Evolutionary conservation across 37 sponge, comb jelly and placozoan species (phyloP).

Genomic region (Cliona cf. orientalis): DNA sequence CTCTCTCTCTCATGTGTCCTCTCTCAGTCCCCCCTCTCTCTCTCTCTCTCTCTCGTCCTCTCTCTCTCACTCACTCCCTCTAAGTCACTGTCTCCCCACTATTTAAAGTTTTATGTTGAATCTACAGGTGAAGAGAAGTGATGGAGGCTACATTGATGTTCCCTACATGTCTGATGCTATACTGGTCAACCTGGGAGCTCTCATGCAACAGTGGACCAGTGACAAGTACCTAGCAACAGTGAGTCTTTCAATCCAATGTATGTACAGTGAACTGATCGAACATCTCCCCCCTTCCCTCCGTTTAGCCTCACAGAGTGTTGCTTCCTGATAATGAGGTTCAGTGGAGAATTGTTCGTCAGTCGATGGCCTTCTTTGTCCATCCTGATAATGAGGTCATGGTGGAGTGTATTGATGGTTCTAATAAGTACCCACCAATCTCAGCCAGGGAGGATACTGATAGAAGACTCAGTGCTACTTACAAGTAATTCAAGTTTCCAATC

Average conservation of each 20-base stretch:
- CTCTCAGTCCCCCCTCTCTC: too few relatives aligned
- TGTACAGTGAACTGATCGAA: background rate
- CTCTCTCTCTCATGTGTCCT: too few relatives aligned
- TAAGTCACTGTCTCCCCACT: too few relatives aligned
- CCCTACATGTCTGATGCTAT: constrained; percentile 55
- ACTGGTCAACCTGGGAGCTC: constrained; percentile 76
- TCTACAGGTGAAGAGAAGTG: constrained; percentile 38
- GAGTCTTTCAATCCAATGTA: background rate
- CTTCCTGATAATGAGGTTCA: constrained; percentile 49
- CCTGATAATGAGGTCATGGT: constrained; percentile 69
- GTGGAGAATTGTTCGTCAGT: constrained; percentile 36
- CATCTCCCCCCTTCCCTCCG: background rate
- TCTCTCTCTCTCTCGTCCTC: too few relatives aligned
- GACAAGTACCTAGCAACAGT: constrained; percentile 70
- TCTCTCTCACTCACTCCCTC: too few relatives aligned
- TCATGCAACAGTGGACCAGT: constrained; percentile 77
- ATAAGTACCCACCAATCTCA: constrained; percentile 75
- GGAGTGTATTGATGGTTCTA: constrained; percentile 71
- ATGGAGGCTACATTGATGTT: constrained; percentile 71
- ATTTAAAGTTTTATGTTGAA: too few relatives aligned
- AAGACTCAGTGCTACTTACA: constrained; percentile 7
- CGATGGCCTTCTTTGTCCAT: constrained; percentile 81
- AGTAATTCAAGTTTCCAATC: too few relatives aligned
- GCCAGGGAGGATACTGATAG: constrained; percentile 33
- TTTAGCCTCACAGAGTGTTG: constrained; percentile 75